Conservation (phyloP, 2,113 vertebrate genomes). For the Lathamus discolor region DNA sequence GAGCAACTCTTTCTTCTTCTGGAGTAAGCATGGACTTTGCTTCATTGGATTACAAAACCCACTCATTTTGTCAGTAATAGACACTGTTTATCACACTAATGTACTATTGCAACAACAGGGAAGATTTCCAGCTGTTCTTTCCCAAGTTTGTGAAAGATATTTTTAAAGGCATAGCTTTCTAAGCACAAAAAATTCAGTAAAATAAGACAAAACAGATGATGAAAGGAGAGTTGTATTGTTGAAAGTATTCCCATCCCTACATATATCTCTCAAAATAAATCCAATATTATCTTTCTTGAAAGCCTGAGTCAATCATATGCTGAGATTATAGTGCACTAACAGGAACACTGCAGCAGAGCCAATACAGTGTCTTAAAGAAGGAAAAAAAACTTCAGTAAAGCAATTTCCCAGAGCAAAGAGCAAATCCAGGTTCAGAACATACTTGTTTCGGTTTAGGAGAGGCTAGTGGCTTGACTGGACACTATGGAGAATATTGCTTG, state of each 20-base stretch:
- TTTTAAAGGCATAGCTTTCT: background rate
- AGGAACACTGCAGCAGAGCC: background rate
- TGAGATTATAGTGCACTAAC: background rate
- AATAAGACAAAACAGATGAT: background rate
- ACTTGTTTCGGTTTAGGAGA: background rate
- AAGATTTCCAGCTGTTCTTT: background rate
- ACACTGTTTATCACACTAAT: background rate
- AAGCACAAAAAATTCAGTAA: background rate
- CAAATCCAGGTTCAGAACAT: background rate
- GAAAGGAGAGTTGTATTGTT: background rate
- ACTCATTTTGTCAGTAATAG: background rate
- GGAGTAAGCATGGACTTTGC: conserved; percentile 9
- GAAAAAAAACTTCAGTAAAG: background rate
- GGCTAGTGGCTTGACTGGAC: background rate
- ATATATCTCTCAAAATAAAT: background rate
- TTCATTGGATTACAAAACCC: background rate
- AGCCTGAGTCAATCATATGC: background rate
- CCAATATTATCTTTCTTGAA: background rate
- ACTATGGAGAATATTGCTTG: background rate
- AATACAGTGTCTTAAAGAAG: background rate
- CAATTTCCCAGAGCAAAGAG: background rate
- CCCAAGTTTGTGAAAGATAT: background rate
- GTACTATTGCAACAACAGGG: background rate
- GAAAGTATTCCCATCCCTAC: background rate
- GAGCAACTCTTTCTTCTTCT: background rate